Base-by-base conservation (phyloP, 2,888 invertebrate species). In the Drepanosiphum platanoidis region DNA sequence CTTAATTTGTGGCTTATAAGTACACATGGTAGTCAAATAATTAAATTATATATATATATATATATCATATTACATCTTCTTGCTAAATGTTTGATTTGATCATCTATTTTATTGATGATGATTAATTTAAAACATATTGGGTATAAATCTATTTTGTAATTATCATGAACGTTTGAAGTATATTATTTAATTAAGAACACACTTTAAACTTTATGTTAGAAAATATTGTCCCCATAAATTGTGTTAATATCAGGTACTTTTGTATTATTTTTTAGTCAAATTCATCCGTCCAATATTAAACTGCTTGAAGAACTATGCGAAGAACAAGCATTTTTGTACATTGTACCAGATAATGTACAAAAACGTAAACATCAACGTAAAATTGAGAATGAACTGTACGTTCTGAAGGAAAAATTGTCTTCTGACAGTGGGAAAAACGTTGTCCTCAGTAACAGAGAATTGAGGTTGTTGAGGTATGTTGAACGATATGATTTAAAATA, bases 381-480 rank as follows among this genome's bases (percentile, higher is more conserved):
- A 92, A 94, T 96, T 27, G 96, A 96, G 89, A 95, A 95, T 15
- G 97, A 97, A 91, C 95, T 97, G 3, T 92, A 94, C n/a, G 97
- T 97, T 90, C 91, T 97, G 81, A 93, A 95, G 88, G 92, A 92
- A 75, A 96, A 96, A 90, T 91, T 97, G 88, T 93, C 94, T 7
- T 94, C 94, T 72, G 89, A 89, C 71, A 89, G 89, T 46, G 90
- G 90, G 58, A 95, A 95, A 89, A 96, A 95, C 89, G 94, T 97
- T 89, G 97, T 97, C 77, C 91, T 97, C 87, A 96, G 96, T 89
- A 97, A 97, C 90, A 92, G 97, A 88, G 97, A 97, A 91, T 97
- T 97, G 88, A 92, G 97, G 88, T 91, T 97, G 86, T 91, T 97
- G 87, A 92, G 93, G 93, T 93, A 89, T 88, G 87, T 32, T 34